Conservation (phyloP, 2,797 vertebrate species). For the Siniperca scherzeri region DNA sequence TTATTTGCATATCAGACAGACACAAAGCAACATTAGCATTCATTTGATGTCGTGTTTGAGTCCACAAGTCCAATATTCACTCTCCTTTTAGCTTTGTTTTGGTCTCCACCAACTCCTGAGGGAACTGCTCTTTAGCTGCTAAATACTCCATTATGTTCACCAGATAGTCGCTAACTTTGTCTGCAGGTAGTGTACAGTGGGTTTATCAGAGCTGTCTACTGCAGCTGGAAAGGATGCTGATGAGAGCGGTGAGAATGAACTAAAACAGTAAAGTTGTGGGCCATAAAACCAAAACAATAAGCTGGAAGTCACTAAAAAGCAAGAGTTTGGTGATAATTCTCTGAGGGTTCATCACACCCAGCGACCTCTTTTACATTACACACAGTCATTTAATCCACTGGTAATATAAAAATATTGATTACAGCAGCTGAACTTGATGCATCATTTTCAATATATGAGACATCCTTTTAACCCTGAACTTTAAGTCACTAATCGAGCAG, state of each 20-base stretch:
- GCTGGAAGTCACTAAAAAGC: neutral
- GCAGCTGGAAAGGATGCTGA: too few relatives aligned
- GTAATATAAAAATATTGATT: neutral
- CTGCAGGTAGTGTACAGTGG: too few relatives aligned
- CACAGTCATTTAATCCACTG: neutral
- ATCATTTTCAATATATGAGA: neutral
- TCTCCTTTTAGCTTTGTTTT: neutral
- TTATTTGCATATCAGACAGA: constrained; percentile 20
- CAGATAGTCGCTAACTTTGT: neutral
- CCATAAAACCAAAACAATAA: constrained; percentile 9
- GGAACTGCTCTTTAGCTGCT: constrained; percentile 6
- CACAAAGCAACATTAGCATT: neutral
- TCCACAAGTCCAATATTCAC: constrained; percentile 5
- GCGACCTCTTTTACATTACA: neutral
- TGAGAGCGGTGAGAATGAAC: neutral
- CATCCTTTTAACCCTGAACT: neutral
- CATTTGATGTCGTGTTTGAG: neutral
- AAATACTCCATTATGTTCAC: constrained; percentile 3
- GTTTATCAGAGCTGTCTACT: too few relatives aligned
- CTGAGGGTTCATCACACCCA: neutral
- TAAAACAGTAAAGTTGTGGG: neutral
- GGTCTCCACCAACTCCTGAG: neutral
- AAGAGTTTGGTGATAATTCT: neutral
- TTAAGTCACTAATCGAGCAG: neutral
- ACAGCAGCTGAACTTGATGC: neutral